Evolutionary conservation across 1,140 invertebrate species (phyloP).

Genomic region (Kradibia gibbosae): DNA sequence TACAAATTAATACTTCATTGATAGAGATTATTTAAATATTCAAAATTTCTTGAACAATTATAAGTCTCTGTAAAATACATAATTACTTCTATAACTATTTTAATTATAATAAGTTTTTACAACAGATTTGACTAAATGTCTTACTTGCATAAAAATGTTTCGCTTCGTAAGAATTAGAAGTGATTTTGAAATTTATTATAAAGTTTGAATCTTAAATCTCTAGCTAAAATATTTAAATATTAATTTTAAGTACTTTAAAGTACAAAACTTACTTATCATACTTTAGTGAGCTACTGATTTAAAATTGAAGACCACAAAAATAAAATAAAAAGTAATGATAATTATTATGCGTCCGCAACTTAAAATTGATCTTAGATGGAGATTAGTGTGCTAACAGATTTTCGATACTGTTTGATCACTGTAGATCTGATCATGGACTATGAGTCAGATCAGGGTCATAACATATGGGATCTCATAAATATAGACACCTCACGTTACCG

Average conservation of each 20-base stretch:
- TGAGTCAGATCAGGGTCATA: constrained; percentile 35
- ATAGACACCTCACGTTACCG: constrained; percentile 61
- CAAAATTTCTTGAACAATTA: no score
- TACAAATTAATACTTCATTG: no score
- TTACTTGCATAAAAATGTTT: no score
- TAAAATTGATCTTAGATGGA: constrained; percentile 32
- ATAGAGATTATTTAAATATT: no score
- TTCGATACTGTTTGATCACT: constrained; percentile 57
- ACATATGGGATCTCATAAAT: constrained; percentile 71
- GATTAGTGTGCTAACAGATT: constrained; percentile 46
- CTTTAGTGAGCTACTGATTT: neutral
- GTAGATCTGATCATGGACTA: neutral
- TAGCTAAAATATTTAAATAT: no score
- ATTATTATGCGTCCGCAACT: neutral
- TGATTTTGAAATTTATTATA: no score
- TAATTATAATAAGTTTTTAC: no score
- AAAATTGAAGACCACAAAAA: neutral
- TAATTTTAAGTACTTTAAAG: neutral
- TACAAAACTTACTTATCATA: neutral
- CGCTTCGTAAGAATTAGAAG: no score
- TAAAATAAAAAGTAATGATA: neutral
- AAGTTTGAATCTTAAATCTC: no score
- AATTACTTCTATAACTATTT: no score
- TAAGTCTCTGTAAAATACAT: no score
- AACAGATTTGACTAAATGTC: no score